Evolutionary conservation across 2,113 vertebrate genomes (phyloP).

Genomic region (Macrotis lagotis): DNA sequence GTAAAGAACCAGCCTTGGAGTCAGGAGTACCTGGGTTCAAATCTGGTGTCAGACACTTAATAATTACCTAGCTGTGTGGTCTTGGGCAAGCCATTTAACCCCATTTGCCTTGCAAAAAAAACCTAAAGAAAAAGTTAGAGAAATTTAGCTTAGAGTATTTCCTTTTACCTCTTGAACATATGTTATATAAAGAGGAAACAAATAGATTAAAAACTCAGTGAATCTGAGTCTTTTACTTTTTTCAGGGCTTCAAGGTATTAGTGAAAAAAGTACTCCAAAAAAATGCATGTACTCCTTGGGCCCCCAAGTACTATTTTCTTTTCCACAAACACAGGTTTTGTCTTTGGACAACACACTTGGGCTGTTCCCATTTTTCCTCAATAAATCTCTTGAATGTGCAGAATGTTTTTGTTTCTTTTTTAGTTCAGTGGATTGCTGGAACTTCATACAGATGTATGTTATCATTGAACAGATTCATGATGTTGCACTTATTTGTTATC

Average conservation of each 20-base stretch:
- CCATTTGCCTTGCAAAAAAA: no score
- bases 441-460: conserved; percentile 38
- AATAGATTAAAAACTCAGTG: conserved; percentile 56
- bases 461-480: conserved; percentile 58
- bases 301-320: conserved; percentile 32
- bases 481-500: conserved; percentile 36
- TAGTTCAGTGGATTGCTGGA: conserved; percentile 35
- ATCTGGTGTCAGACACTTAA: no score
- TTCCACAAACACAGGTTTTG: background rate
- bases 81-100: no score
- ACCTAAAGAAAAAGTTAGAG: no score
- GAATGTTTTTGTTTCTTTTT: conserved; percentile 38
- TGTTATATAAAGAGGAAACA: conserved; percentile 63
- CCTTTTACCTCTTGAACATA: conserved; percentile 58
- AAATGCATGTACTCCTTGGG: conserved; percentile 21
- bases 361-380: conserved; percentile 48
- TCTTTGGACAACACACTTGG: conserved; percentile 27
- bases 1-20: no score
- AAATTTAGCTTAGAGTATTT: conserved; percentile 61
- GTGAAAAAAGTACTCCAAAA: conserved; percentile 36
- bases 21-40: no score
- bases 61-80: no score
- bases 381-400: conserved; percentile 17
- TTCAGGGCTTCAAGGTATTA: conserved; percentile 63
- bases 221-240: conserved; percentile 66